Evolutionary conservation across 2,797 vertebrate genomes (phyloP), one percentile per base, ranked within the genome.

Genomic region (Podarcis lilfordi): DNA sequence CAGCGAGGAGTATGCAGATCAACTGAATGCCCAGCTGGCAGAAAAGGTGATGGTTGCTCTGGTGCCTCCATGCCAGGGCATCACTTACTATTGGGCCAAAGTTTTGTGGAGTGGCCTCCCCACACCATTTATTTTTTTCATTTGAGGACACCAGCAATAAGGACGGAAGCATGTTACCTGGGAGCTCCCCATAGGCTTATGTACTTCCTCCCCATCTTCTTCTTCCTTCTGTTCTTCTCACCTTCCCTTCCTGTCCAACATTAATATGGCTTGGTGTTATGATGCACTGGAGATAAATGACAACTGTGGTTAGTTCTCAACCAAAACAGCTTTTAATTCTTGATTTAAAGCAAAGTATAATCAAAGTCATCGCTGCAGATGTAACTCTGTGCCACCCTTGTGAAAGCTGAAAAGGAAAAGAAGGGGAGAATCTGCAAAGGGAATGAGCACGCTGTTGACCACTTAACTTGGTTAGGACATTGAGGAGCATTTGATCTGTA

Each of bases 1-100:
- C 72, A 97, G 97, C 0, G 97, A 99, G 89, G 98, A 97, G 55
- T 96, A 97, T 0, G 96, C 97, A 0, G 97, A 97, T 82, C 97
- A 97, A 82, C 92, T 99, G 77, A 96, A 95, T 1, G 80, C 92
- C 61, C 98, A 98, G 88, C 96, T 99, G 0, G 89, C 97, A 6
- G 97, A 99, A 82, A 98, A 98, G 97, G 98, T 99, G 89, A 77
- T 1, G 69, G 80, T 17, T 0, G 37, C 23, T 55, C 29, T 21
- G 21, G 13, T 25, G 40, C 23, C 7, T 23, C 23, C 29, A 29
- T 3, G 13, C 6, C 2, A 5, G 85, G 45, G n/a, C 8, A 1
- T 23, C 21, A 0, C 43, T 45, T 21, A 1, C 7, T 27, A 8
- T 68, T 23, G 35, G 8, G 21, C 23, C 85, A 27, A 25, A 1